Base-by-base conservation (phyloP, 2,888 invertebrate species). In the Elysia crispata region DNA sequence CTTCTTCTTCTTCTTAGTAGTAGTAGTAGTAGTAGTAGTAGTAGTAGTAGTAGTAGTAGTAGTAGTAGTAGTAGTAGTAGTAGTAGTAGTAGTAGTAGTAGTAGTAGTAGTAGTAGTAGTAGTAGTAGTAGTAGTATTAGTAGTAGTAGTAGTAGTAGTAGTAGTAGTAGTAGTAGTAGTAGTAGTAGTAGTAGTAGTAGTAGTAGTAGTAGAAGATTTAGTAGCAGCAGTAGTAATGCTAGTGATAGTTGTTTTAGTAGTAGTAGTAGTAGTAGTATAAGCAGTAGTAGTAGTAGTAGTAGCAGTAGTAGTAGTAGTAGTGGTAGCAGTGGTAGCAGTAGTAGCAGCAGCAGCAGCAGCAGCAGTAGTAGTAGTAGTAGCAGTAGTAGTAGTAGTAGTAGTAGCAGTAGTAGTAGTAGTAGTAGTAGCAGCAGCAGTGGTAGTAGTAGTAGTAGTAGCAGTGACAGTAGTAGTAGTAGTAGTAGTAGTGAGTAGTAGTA, bases 11-110 rank as follows among this genome's bases (percentile, higher is more conserved):
- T 66, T 18, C 1, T 66, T 18, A 41, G 41, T 11, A 41, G 41
- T 41, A 41, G 41, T 41, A 3, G 41, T 41, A 41, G 41, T 41
- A 41, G 41, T 41, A 41, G 41, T 73, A 50, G 49, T 73, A 50
- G 49, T 73, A 50, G 49, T 73, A 50, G 49, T 73, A 41, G 49
- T 73, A 50, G 49, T 73, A 50, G 49, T 73, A 73, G 49, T 73
- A 73, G 49, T 73, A 73, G 49, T 73, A 73, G 49, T 75, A 62
- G 73, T 75, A 62, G 23, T 75, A 33, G 75, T 33, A 75, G 75
- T 62, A 75, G 75, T 31, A 75, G 62, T 62, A 75, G 75, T 31
- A 33, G 75, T 33, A 62, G 62, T 33, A 62, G 75, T 33, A 62
- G 62, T 62, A 62, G 64, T 23, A 75, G 62, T 33, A 75, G 75